Conservation (phyloP, 2,113 vertebrate genomes). For the Pseudopipra pipra region DNA sequence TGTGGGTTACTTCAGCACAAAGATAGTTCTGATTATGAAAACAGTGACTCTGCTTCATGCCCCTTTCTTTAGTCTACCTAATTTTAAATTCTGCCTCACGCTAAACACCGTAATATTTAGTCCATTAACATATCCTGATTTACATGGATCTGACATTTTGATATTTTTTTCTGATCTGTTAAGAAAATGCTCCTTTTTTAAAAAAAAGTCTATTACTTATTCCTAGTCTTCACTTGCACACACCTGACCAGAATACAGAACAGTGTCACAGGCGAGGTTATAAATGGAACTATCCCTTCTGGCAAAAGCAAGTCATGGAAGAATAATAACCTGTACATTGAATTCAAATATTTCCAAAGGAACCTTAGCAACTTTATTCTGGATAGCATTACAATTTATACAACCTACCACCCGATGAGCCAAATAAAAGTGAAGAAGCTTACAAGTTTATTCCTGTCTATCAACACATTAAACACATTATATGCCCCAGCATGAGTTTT, state of each 20-base stretch:
- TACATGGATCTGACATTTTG: neutral
- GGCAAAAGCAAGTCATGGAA: neutral
- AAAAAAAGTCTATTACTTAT: neutral
- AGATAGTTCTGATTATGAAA: neutral
- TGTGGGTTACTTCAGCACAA: neutral
- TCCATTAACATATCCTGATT: neutral
- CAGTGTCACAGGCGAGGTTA: neutral
- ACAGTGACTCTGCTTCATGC: neutral
- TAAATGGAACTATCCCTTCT: neutral
- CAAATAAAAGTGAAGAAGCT: neutral
- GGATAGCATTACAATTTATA: neutral
- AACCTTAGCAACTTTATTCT: neutral
- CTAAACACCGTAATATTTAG: neutral
- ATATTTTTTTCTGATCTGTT: neutral
- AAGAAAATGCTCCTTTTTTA: neutral
- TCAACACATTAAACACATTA: neutral
- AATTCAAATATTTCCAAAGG: conserved; percentile 4
- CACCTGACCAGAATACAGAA: neutral
- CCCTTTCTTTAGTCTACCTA: neutral
- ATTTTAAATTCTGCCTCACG: neutral
- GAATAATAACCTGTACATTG: neutral
- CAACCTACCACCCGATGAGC: neutral
- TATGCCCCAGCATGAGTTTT: neutral
- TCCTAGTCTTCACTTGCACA: neutral
- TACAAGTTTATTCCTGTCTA: neutral